Base-by-base conservation (phyloP, 2,888 invertebrate species). In the Pollenia griseotomentosa region DNA sequence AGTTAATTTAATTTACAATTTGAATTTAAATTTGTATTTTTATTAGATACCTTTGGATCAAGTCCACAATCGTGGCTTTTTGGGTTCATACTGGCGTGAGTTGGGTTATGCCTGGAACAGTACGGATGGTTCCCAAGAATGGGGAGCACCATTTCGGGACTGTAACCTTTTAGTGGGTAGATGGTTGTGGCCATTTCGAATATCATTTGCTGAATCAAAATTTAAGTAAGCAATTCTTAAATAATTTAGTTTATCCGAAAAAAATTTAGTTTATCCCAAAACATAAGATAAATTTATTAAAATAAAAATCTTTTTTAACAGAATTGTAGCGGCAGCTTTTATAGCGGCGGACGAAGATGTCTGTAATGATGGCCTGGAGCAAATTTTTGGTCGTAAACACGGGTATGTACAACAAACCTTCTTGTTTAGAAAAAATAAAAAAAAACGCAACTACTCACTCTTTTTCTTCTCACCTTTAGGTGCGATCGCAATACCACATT, bases 361-460 rank as follows among this genome's bases (percentile, higher is more conserved):
- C 87, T 97, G 97, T 93, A 96, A 96, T 90, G 95, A 95, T 85
- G 94, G 94, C 44, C 95, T 96, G 92, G 94, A 95, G 89, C 95
- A 96, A 84, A 95, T 96, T 91, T 95, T 97, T 90, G 96, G 96
- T 48, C 95, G 95, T 42, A 94, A 94, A n/a, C 95, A 96, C 90
- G 94, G 94, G 91, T 96, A 83, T 85, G 85, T 65, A 70, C 3
- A 59, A 33, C 65, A 48, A 12, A 55, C 2, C n/a, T 59, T 59
- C 48, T 48, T 44, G 53, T 10, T 42, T 42, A 11, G 44, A 68
- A 16, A 33, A 16, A 40, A 84, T 53, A 12, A 33, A 40, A 84
- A 63, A 12, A 33, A 14, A 12, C 5, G 7, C 10, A 53, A 55
- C 61, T 53, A 40, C 9, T n/a, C 12, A 40, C 9, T n/a, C 12